These are phyloP conservation scores for Hormaphis cornu DNA, from an alignment of 1,140 invertebrate species.

Conservation along the genomic window DNA sequence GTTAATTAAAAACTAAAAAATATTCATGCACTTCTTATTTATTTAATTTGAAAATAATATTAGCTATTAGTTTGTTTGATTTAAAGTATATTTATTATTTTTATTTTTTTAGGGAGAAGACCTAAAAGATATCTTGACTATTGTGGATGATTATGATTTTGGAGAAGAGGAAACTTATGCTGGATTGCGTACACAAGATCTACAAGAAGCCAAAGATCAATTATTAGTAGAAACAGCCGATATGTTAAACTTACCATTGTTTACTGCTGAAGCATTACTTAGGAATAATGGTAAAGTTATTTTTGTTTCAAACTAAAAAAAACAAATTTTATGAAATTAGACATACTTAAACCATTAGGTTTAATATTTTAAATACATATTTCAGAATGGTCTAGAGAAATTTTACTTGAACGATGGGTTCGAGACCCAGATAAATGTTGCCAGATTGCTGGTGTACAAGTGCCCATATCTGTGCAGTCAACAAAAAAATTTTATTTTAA, in stretches of 20 bases:
- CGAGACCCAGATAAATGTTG: constrained; percentile 57
- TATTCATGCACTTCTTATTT: no score
- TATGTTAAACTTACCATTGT: constrained; percentile 62
- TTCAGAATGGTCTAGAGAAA: constrained; percentile 62
- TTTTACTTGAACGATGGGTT: constrained; percentile 61
- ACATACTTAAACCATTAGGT: background rate
- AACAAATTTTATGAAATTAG: background rate
- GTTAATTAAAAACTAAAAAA: constrained; percentile 37
- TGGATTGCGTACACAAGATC: constrained; percentile 56
- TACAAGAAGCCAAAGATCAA: constrained; percentile 67
- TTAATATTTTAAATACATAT: constrained; percentile 25
- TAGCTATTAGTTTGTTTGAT: background rate
- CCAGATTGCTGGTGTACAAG: constrained; percentile 56
- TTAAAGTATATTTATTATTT: background rate
- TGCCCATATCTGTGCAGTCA: constrained; percentile 45
- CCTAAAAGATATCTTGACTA: constrained; percentile 41
- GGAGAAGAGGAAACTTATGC: constrained; percentile 51
- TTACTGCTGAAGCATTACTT: constrained; percentile 62
- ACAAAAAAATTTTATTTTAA: constrained; percentile 17
- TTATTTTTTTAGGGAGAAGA: constrained; percentile 20
- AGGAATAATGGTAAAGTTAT: constrained; percentile 53
- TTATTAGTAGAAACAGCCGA: constrained; percentile 63
- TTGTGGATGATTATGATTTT: constrained; percentile 43
- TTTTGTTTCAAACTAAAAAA: background rate
- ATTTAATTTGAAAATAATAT: background rate